Evolutionary conservation across 2,113 vertebrate species (phyloP), one percentile per base, ranked within the genome.

Genomic region (Sylvilagus bachmani): DNA sequence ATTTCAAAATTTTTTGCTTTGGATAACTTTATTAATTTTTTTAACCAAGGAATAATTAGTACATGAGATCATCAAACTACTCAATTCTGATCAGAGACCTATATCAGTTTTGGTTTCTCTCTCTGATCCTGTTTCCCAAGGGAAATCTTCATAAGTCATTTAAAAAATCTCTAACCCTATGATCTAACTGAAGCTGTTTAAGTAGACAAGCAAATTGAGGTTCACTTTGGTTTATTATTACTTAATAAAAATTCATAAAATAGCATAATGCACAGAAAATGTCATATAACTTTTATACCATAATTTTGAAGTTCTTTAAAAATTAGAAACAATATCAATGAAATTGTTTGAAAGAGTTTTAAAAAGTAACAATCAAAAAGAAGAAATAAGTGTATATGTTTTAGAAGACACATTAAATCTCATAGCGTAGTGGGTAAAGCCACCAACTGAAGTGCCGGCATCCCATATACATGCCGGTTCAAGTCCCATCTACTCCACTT

Each of bases 171-270:
- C 38, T 31, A 66, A n/a, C 36, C 31, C 38, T 87, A 10, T 90
- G 53, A 91, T 10, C 49, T 86, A 44, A 90, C 22, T 58, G 27
- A 83, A 86, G 24, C 4, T 88, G 11, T 51, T 78, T 87, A 91
- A 77, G 22, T 62, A 19, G 16, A 67, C 2, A 75, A 86, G 1
- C 12, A 83, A 27, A 33, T 89, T 71, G 25, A 8, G 6, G 31
- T 71, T 92, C 53, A 92, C 83, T 90, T 77, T 67, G 11, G 10
- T 38, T 91, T 88, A 36, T 88, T 77, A 74, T 53, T 92, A 55
- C 19, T 90, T 90, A 88, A 74, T 67, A 38, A 66, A 83, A 70
- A 1, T 73, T 79, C 87, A 78, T 51, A 71, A 70, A 86, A 27
- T 19, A 2, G 70, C 58, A 61, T 62, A 67, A 62, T 31, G 69